Evolutionary conservation across 2,797 vertebrate species (phyloP).

Genomic region (Vipera ursinii): DNA sequence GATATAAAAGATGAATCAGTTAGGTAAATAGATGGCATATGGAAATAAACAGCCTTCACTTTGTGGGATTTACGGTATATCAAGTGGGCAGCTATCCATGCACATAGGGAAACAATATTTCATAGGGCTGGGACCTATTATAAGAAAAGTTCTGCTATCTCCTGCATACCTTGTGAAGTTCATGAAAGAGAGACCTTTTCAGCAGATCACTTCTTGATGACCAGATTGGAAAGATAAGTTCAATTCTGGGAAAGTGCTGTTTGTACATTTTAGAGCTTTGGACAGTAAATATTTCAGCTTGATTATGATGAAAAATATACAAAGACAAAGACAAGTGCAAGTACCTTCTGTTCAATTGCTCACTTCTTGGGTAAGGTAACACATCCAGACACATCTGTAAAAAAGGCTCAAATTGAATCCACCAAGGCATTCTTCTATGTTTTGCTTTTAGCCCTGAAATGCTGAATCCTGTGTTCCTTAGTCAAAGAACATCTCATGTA

Average conservation of each 20-base stretch:
- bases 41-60: background rate
- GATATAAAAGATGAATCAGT: background rate
- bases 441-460: background rate
- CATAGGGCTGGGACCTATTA: background rate
- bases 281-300: background rate
- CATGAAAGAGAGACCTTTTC: background rate
- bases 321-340: background rate
- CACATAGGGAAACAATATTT: background rate
- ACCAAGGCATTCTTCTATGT: slow-evolving; percentile 9
- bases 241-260: background rate
- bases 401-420: slow-evolving; percentile 24
- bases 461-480: background rate
- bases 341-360: background rate
- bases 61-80: background rate
- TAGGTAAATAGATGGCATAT: background rate
- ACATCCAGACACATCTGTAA: background rate
- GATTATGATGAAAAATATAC: background rate
- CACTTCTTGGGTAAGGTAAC: slow-evolving; percentile 45
- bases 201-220: background rate
- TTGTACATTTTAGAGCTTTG: background rate
- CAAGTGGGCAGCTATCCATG: background rate
- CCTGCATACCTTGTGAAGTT: background rate
- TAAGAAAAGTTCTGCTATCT: background rate
- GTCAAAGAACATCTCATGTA: background rate
- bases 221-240: background rate